phyloP scores from a whole-genome alignment of 2,113 vertebrate genomes.

The Pollachius pollachius region DNA sequence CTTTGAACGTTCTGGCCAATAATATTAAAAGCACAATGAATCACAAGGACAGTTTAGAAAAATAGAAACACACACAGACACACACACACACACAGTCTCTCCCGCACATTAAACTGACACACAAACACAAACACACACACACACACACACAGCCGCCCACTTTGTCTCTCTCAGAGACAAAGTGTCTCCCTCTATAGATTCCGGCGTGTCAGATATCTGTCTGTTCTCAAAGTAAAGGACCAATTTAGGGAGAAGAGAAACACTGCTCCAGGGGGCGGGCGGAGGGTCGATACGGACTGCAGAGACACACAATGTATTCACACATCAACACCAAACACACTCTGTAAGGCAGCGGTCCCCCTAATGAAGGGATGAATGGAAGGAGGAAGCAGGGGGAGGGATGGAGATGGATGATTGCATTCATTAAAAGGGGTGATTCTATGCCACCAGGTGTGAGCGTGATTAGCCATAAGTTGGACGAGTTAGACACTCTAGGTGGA shows the following conservation, averaged over 20 bases:
- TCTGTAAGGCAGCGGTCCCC: too few relatives aligned
- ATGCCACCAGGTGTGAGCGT: too few relatives aligned
- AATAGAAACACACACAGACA: not conserved
- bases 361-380: too few relatives aligned
- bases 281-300: not conserved
- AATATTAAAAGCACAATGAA: too few relatives aligned
- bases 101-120: not conserved
- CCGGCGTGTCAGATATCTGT: conserved; percentile 3
- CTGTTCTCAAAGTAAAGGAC: conserved; percentile 26
- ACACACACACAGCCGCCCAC: not conserved
- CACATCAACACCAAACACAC: not conserved
- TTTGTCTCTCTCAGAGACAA: too few relatives aligned
- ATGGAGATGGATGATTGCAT: too few relatives aligned
- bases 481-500: too few relatives aligned
- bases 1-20: too few relatives aligned
- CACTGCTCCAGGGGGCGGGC: conserved; percentile 20
- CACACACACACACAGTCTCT: not conserved
- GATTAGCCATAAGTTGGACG: too few relatives aligned
- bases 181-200: not conserved
- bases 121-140: not conserved
- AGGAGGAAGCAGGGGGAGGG: too few relatives aligned
- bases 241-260: conserved; percentile 25
- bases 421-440: too few relatives aligned
- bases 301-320: not conserved
- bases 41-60: too few relatives aligned